These are phyloP conservation scores for Drosophila mimetica DNA, from an alignment of 2,888 invertebrate species.

Conservation along the genomic window DNA sequence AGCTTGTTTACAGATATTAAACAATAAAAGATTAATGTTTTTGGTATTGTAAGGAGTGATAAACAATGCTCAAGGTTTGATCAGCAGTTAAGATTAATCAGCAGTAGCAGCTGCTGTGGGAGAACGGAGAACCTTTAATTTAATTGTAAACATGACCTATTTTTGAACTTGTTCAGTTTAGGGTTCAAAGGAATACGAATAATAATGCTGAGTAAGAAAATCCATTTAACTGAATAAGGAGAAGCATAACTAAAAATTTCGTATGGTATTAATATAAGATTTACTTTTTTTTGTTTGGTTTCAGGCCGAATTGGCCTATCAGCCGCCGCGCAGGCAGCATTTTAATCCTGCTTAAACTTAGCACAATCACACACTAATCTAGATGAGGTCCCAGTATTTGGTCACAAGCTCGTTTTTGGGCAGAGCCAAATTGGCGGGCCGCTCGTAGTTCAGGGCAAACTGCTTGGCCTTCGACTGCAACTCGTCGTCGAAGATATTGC, in stretches of 20 bases:
- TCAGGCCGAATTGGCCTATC: constrained; percentile 43
- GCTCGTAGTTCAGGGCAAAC: constrained; percentile 90
- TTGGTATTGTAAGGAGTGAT: not conserved
- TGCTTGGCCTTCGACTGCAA: constrained; percentile 90
- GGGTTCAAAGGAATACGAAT: not conserved
- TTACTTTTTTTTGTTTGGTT: constrained; percentile 48
- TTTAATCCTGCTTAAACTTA: constrained; percentile 36
- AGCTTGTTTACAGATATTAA: not conserved
- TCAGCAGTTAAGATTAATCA: constrained; percentile 7
- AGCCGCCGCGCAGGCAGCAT: constrained; percentile 18
- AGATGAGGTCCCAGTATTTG: constrained; percentile 88
- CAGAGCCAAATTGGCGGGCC: constrained; percentile 87
- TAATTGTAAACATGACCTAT: not conserved
- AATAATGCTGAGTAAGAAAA: not conserved
- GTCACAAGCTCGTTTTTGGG: constrained; percentile 88
- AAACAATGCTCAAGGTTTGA: not conserved
- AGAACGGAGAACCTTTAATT: not conserved
- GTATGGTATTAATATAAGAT: too few relatives aligned
- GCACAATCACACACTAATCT: constrained; percentile 26
- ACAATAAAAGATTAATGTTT: not conserved
- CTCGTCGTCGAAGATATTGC: constrained; percentile 91
- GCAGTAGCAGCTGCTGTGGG: not conserved
- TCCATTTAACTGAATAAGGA: too few relatives aligned
- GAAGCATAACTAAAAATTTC: too few relatives aligned
- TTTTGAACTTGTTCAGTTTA: not conserved